Conservation (phyloP, 2,113 vertebrate genomes). For the Proteles cristata region DNA sequence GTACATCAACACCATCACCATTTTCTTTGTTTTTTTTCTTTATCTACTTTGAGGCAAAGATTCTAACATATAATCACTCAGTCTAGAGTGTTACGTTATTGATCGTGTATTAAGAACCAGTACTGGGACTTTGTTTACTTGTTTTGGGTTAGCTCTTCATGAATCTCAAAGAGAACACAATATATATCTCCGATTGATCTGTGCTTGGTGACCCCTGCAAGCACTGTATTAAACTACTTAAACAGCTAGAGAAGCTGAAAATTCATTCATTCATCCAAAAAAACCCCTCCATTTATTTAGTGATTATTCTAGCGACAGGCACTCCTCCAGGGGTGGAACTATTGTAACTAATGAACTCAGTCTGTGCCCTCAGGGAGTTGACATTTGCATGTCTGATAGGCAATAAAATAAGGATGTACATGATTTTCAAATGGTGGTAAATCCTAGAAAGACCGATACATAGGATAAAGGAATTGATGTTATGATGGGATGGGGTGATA, state of each 20-base stretch:
- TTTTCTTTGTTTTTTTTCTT: neutral
- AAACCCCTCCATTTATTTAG: neutral
- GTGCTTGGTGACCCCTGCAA: neutral
- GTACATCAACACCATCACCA: neutral
- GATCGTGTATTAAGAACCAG: slow-evolving; percentile 12
- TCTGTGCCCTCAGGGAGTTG: neutral
- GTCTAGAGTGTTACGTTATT: neutral
- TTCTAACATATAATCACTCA: slow-evolving; percentile 29
- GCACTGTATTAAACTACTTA: neutral
- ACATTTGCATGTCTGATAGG: neutral
- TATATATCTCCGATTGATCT: neutral
- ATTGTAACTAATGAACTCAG: neutral
- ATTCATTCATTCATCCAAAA: neutral
- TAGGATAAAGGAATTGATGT: neutral
- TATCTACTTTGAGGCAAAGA: neutral
- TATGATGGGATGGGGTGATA: neutral
- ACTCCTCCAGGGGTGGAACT: neutral
- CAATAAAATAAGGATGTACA: neutral
- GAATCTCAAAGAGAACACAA: neutral
- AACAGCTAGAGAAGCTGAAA: neutral
- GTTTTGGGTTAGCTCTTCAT: slow-evolving; percentile 9
- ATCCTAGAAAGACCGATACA: neutral
- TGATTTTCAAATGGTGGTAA: slow-evolving; percentile 18
- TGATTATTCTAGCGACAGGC: neutral
- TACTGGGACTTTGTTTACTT: neutral